Conservation (phyloP, 1,140 invertebrate species). For the Neodiprion virginianus region DNA sequence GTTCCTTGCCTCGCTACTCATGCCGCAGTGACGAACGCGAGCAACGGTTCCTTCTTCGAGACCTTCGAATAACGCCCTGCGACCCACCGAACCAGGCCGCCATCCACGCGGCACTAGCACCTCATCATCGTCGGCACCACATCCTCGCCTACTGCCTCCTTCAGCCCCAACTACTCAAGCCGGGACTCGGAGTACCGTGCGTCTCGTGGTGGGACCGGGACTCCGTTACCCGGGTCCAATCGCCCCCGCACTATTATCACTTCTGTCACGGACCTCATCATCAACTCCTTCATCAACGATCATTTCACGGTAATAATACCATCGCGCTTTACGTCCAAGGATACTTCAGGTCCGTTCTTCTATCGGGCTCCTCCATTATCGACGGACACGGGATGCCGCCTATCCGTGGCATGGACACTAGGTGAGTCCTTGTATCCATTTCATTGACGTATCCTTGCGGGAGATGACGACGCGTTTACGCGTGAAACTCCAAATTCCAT, state of each 20-base stretch:
- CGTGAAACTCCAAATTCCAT: too few relatives aligned
- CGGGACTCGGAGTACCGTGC: neutral
- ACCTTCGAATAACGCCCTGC: neutral
- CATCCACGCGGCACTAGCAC: neutral
- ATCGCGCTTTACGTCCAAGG: neutral
- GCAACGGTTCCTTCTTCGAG: neutral
- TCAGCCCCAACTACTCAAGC: neutral
- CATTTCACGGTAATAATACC: neutral
- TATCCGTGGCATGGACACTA: neutral
- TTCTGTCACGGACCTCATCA: neutral
- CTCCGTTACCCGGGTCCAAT: neutral
- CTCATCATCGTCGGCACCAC: neutral
- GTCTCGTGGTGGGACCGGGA: neutral
- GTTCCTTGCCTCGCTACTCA: neutral
- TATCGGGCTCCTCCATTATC: neutral
- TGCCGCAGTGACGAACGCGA: neutral
- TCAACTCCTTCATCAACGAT: neutral
- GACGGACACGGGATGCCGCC: neutral
- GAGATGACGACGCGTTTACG: too few relatives aligned
- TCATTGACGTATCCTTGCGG: too few relatives aligned
- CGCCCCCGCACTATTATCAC: neutral
- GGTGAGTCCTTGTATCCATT: neutral
- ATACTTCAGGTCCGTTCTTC: neutral
- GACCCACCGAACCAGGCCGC: neutral
- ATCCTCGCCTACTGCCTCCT: neutral